A percentile compares a stretch with the other conserved stretches of the same genome.
Conservation (phyloP, 2,797 vertebrate genomes). For the Gadopsis marmoratus region DNA sequence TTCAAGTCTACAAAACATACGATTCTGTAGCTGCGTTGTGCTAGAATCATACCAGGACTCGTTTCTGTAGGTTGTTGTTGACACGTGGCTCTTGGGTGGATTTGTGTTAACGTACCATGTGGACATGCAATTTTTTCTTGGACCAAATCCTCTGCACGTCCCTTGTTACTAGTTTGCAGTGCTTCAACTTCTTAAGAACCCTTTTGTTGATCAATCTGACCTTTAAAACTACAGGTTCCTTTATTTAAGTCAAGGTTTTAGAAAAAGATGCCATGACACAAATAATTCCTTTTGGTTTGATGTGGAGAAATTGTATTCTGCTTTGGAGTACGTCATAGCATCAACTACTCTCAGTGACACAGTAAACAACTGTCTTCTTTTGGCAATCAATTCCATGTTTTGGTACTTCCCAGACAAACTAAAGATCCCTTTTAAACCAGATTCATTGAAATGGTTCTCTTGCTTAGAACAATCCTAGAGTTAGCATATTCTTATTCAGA, state of each 20-base stretch:
- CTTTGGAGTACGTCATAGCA: neutral
- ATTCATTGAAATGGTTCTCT: neutral
- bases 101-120: neutral
- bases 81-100: neutral
- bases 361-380: neutral
- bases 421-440: neutral
- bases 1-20: slow-evolving; percentile 5
- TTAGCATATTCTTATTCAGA: neutral
- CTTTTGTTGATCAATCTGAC: neutral
- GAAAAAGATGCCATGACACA: neutral
- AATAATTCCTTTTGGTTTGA: neutral
- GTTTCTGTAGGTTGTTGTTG: neutral
- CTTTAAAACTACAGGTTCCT: slow-evolving; percentile 1
- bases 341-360: neutral
- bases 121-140: neutral
- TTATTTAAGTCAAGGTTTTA: neutral
- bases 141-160: too few species aligned
- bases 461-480: neutral
- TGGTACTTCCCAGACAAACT: neutral
- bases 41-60: slow-evolving; percentile 1
- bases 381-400: neutral
- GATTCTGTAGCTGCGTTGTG: neutral
- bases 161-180: neutral
- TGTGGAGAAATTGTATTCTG: neutral
- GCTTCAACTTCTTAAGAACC: neutral